Conservation (phyloP, 2,113 vertebrate species). For the Lepus europaeus region DNA sequence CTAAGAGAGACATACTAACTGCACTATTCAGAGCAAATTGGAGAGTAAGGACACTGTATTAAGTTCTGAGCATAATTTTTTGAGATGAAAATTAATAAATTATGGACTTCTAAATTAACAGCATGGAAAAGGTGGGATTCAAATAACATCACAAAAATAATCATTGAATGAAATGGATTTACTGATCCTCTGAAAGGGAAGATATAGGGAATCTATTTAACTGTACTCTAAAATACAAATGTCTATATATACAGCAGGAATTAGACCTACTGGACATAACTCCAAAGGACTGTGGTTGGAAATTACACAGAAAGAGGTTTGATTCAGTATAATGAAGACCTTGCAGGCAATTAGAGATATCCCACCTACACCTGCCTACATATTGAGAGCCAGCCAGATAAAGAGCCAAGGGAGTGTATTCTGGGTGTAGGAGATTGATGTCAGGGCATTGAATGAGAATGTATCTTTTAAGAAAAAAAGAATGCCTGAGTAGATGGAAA, state of each 20-base stretch:
- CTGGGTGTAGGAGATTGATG: neutral
- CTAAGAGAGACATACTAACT: neutral
- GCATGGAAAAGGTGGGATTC: neutral
- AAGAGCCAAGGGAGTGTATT: neutral
- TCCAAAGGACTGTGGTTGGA: neutral
- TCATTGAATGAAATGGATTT: conserved; percentile 11
- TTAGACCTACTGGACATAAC: conserved; percentile 12
- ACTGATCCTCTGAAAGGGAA: neutral
- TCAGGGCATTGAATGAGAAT: neutral
- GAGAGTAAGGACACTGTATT: neutral
- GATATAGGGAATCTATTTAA: neutral
- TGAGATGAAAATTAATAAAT: conserved; percentile 37
- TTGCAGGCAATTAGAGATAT: neutral
- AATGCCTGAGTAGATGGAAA: neutral
- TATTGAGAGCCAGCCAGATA: neutral
- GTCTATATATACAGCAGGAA: neutral
- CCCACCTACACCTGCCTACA: neutral
- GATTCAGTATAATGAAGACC: neutral
- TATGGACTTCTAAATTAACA: neutral
- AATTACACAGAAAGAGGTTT: neutral
- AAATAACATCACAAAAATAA: neutral
- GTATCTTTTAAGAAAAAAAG: neutral
- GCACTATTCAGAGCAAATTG: conserved; percentile 1
- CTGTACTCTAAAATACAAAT: conserved; percentile 23
- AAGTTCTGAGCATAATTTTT: conserved; percentile 34